Evolutionary conservation across 2,113 vertebrate species (phyloP), one percentile per base, ranked within the genome.

Genomic region (Ramphastos sulfuratus): DNA sequence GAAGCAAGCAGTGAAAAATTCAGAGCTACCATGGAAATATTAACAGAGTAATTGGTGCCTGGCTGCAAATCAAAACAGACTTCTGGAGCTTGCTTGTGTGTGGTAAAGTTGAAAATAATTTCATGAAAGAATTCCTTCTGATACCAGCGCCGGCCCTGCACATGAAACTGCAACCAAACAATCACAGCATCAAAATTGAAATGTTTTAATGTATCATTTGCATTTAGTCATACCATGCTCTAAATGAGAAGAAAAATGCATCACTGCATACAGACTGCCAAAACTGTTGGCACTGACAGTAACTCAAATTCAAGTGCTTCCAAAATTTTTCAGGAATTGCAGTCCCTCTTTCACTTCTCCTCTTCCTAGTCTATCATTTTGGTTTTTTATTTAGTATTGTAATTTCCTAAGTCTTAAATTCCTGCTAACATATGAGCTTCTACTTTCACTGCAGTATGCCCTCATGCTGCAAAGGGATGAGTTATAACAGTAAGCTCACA

Each of bases 21-120:
- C 63, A 96, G 87, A 35, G 97, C 98, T 74, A 96, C 24, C 64
- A 98, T 98, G 50, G 96, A 98, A 78, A 99, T 85, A 56, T 97
- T 98, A 94, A 99, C 92, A 58, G 97, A 99, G 95, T 99, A 99
- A 97, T 99, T 99, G 91, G 98, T 99, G 69, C 98, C 98, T 6
- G 98, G 98, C 27, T 96, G 97, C 91, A 99, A 97, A 85, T 98
- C 97, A 84, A 99, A 97, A 94, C 99, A 99, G 58, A 99, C 37
- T 69, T 98, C 94, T 37, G 98, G 98, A 88, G 86, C 69, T 31
- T 95, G 93, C 25, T 97, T 97, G 52, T 90, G 89, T 33, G 98
- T 98, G 30, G 92, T 98, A 87, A 99, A 77, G 76, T 96, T 94
- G 48, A 91, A 96, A 71, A 77, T 96, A 56, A 96, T 96, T 93